phyloP scores from a whole-genome alignment of 2,888 invertebrate species.

The Eucriotettix oculatus region DNA sequence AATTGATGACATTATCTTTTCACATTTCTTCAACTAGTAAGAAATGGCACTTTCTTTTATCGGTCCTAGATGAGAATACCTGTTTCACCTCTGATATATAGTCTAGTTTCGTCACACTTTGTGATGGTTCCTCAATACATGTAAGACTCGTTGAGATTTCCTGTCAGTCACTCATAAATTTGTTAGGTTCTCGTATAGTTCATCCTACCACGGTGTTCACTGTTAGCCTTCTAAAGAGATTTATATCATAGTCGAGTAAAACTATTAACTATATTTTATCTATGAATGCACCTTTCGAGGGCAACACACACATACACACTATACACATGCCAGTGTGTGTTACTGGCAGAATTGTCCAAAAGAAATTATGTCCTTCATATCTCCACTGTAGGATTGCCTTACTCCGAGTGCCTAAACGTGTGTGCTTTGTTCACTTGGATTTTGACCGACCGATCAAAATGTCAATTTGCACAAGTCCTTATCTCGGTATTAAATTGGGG shows the following conservation, averaged over 20 bases:
- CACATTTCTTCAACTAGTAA: too few relatives aligned
- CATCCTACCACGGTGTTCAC: constrained; percentile 10
- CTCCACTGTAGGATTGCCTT: constrained; percentile 14
- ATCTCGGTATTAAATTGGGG: constrained; percentile 3
- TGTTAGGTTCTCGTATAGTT: constrained; percentile 3
- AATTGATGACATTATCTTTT: too few relatives aligned
- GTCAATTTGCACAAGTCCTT: constrained; percentile 9
- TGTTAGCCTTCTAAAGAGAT: constrained; percentile 9
- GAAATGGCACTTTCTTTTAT: neutral
- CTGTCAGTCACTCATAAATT: neutral
- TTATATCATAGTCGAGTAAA: constrained; percentile 1
- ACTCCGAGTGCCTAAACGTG: constrained; percentile 13
- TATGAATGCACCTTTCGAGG: constrained; percentile 8
- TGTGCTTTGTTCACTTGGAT: constrained; percentile 12
- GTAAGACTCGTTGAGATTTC: neutral
- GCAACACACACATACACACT: neutral
- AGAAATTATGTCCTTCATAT: constrained; percentile 8
- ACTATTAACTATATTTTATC: constrained; percentile 7
- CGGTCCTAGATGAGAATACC: neutral
- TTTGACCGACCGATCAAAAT: constrained; percentile 7
- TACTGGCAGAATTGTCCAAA: constrained; percentile 7
- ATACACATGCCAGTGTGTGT: constrained; percentile 5
- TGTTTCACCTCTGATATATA: neutral
- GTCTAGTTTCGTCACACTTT: neutral
- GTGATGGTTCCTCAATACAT: neutral